Evolutionary conservation across 2,113 vertebrate genomes (phyloP), one percentile per base, ranked within the genome.

Genomic region (Myotis davidii): DNA sequence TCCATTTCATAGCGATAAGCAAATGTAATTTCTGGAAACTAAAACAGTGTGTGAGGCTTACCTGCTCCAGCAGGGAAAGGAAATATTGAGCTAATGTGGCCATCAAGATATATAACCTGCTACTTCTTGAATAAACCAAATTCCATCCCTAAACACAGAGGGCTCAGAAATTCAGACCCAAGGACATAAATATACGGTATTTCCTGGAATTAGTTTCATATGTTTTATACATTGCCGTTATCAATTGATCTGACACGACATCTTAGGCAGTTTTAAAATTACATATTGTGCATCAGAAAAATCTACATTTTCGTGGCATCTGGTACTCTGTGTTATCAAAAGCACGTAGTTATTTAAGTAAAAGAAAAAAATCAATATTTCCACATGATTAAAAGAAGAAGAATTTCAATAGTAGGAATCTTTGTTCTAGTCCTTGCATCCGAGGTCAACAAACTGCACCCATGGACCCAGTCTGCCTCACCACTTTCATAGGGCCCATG

Each of bases 51-150:
- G 96, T 20, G 56, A 85, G 84, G 91, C 65, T 97, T 95, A 97
- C 97, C 97, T 97, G 94, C 78, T 67, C 88, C 79, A 86, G 94
- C 85, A 65, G 92, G 93, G 86, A 95, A 92, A 79, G 82, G 61
- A 91, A 97, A 92, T 37, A 83, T n/a, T 56, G 90, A 94, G 93
- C 93, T 97, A 78, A 93, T 88, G 94, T 67, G 94, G 94, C 97
- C 94, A 96, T 96, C 96, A 97, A 97, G 97, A 97, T 97, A 97
- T 97, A 97, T 96, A 97, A 95, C 97, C 96, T 97, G 97, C 94
- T 95, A 97, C 96, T 95, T 92, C 92, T 94, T 72, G 96, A 97
- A 94, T 96, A 96, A 97, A 96, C 97, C 95, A 94, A 96, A 97
- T 97, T 97, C 97, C 96, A 97, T 96, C 97, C 94, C 86, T 74